phyloP scores from a whole-genome alignment of 2,797 vertebrate species.

The Orestias chungarensis region DNA sequence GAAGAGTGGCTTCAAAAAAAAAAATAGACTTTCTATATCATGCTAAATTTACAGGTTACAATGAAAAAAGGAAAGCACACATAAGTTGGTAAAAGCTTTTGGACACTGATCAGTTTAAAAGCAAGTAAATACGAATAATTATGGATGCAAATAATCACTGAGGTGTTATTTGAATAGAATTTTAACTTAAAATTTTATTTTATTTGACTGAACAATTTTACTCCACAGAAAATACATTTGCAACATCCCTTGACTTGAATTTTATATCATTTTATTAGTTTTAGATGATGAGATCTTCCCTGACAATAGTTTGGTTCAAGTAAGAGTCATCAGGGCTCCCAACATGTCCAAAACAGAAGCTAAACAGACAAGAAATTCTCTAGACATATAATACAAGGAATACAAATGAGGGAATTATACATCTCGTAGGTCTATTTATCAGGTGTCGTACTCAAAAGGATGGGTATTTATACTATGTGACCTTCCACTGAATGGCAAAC shows the following conservation, averaged over 20 bases:
- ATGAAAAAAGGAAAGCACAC: neutral
- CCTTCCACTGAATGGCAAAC: slow-evolving; percentile 17
- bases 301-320: neutral
- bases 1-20: too few relatives aligned
- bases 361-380: neutral
- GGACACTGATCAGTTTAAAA: neutral
- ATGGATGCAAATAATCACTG: neutral
- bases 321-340: neutral
- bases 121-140: neutral
- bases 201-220: neutral
- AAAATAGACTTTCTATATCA: neutral
- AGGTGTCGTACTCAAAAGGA: neutral
- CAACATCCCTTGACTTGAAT: too few relatives aligned
- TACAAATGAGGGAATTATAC: too few relatives aligned
- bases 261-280: neutral
- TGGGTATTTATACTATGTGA: slow-evolving; percentile 33
- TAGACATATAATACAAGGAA: neutral
- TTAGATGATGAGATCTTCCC: neutral
- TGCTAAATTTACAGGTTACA: neutral
- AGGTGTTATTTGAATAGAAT: neutral
- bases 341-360: neutral
- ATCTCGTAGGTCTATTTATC: neutral
- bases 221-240: too few relatives aligned
- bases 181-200: too few relatives aligned
- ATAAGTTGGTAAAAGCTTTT: neutral